Conservation (phyloP, 2,113 vertebrate genomes). For the Chloropsis hardwickii region DNA sequence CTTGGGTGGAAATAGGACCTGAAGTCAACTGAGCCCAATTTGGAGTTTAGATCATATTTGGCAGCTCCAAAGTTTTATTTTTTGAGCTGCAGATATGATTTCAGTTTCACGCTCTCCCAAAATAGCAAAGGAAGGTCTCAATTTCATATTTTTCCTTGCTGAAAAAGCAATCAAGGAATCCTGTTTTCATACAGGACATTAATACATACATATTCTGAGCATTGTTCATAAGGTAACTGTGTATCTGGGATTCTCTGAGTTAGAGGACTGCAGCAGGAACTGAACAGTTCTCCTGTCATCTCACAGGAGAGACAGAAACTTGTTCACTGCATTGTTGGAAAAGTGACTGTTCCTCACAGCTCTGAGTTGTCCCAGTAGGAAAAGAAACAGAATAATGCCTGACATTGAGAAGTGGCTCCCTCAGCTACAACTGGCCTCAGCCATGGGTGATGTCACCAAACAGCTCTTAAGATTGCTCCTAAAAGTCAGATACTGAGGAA, state of each 20-base stretch:
- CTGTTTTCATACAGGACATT: neutral
- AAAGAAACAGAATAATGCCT: neutral
- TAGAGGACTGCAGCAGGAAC: neutral
- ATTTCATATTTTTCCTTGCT: slow-evolving; percentile 23
- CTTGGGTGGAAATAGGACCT: slow-evolving; percentile 18
- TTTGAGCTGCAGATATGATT: slow-evolving; percentile 61
- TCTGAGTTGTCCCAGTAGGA: neutral
- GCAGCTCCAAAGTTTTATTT: slow-evolving; percentile 18
- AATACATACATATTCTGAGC: neutral
- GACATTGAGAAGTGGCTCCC: neutral
- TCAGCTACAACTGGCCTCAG: neutral
- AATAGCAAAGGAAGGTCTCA: slow-evolving; percentile 30
- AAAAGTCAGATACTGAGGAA: neutral
- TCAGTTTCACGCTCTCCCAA: slow-evolving; percentile 31
- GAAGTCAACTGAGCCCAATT: neutral
- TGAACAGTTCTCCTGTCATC: neutral
- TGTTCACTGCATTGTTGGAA: neutral
- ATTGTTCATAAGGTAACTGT: neutral
- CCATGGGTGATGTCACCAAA: neutral
- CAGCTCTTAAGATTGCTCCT: neutral
- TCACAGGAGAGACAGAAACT: neutral
- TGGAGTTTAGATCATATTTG: slow-evolving; percentile 24
- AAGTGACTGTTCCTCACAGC: neutral
- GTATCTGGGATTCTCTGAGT: neutral
- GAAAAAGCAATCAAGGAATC: slow-evolving; percentile 8